Conservation (phyloP, 2,888 invertebrate species). For the Drosophila recens region DNA sequence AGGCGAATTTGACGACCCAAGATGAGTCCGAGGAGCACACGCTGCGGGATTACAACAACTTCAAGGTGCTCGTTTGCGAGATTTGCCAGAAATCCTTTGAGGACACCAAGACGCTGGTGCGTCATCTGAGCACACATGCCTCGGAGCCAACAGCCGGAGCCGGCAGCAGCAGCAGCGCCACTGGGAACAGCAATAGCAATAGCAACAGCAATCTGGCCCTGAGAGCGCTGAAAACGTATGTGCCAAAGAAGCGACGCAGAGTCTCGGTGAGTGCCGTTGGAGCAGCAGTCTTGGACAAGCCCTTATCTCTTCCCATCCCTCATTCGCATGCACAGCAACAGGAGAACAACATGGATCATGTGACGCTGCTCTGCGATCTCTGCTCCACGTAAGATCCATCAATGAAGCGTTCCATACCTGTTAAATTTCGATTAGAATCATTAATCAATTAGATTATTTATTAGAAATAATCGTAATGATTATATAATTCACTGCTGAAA, state of each 20-base stretch:
- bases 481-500: too few species aligned
- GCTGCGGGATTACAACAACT: slow-evolving; percentile 85
- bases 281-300: slow-evolving; percentile 47
- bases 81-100: slow-evolving; percentile 93
- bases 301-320: slow-evolving; percentile 53
- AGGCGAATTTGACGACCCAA: slow-evolving; percentile 57
- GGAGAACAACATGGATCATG: slow-evolving; percentile 87
- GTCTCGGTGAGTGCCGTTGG: slow-evolving; percentile 86
- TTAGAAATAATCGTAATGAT: too few species aligned
- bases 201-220: slow-evolving; percentile 54
- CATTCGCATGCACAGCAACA: slow-evolving; percentile 85
- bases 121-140: slow-evolving; percentile 93
- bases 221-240: slow-evolving; percentile 75
- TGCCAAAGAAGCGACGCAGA: slow-evolving; percentile 86
- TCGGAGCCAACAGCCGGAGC: slow-evolving; percentile 82
- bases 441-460: too few species aligned
- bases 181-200: slow-evolving; percentile 39
- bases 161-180: slow-evolving; percentile 35
- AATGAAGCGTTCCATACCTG: neutral
- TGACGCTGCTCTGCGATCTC: slow-evolving; percentile 91
- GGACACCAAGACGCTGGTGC: slow-evolving; percentile 93
- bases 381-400: slow-evolving; percentile 88
- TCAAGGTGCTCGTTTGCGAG: slow-evolving; percentile 92
- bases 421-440: too few species aligned
- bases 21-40: slow-evolving; percentile 74